A percentile compares a stretch with the other conserved stretches of the same genome.
Conservation (phyloP, 2,113 vertebrate genomes). For the Clarias magur region DNA sequence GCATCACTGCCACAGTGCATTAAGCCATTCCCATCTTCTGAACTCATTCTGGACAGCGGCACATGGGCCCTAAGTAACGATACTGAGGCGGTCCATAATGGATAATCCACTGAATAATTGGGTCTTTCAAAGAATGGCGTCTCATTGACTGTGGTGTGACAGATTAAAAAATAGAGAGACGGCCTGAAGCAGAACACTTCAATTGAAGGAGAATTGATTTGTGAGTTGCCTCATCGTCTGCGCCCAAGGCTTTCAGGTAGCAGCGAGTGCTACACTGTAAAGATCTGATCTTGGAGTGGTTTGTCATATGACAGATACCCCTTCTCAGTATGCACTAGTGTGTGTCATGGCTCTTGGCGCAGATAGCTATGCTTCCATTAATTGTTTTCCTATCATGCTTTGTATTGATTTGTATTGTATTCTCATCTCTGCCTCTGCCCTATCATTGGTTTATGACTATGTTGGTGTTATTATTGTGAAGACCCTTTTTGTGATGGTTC, state of each 20-base stretch:
- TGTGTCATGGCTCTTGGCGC: neutral
- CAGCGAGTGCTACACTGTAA: neutral
- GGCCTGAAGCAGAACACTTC: constrained; percentile 5
- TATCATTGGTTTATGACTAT: neutral
- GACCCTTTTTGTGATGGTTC: neutral
- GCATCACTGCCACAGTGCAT: constrained; percentile 31
- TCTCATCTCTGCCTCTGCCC: neutral
- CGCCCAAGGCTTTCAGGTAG: neutral
- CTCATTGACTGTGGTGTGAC: constrained; percentile 8
- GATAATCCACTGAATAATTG: neutral
- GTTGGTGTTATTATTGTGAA: neutral
- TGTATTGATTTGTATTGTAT: neutral
- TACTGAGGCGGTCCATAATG: constrained; percentile 32
- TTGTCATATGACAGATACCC: neutral
- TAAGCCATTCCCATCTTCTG: constrained; percentile 1
- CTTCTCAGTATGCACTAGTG: neutral
- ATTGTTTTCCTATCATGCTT: neutral
- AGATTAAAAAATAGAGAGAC: constrained; percentile 15
- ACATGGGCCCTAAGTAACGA: constrained; percentile 16
- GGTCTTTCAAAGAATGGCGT: constrained; percentile 18
- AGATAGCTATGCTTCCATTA: neutral
- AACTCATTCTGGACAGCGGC: constrained; percentile 21
- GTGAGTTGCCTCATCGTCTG: constrained; percentile 8
- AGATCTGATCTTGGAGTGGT: neutral
- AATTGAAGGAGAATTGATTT: constrained; percentile 12